Conservation (phyloP, 1,140 invertebrate genomes). For the Orussus abietinus region DNA sequence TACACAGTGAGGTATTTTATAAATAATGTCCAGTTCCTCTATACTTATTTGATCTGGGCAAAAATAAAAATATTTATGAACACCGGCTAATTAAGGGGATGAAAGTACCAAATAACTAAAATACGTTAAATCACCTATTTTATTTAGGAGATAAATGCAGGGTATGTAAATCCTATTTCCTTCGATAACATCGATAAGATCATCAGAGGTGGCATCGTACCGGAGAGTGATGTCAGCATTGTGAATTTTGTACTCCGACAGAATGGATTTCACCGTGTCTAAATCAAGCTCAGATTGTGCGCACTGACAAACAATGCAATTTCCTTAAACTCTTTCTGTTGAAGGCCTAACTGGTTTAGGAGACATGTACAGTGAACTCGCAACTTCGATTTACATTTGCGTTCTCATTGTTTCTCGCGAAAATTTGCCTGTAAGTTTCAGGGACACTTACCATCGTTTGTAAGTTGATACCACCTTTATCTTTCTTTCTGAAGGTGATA, state of each 20-base stretch:
- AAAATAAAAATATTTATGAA: no score
- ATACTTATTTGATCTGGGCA: slow-evolving; percentile 91
- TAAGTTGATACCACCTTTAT: slow-evolving; percentile 93
- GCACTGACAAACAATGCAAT: slow-evolving; percentile 56
- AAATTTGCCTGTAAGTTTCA: slow-evolving; percentile 35
- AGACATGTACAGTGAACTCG: slow-evolving; percentile 1
- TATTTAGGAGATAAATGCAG: slow-evolving; percentile 98
- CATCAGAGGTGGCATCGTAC: slow-evolving; percentile 95
- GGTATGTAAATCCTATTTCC: slow-evolving; percentile 98
- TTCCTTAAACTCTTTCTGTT: slow-evolving; percentile 5
- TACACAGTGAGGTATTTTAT: slow-evolving; percentile 98
- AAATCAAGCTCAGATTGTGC: slow-evolving; percentile 91
- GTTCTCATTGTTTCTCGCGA: slow-evolving; percentile 43
- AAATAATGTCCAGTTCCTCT: slow-evolving; percentile 97
- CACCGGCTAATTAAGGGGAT: no score
- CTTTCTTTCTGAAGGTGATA: slow-evolving; percentile 94
- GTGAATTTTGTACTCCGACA: slow-evolving; percentile 97
- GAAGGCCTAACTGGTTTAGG: slow-evolving; percentile 5
- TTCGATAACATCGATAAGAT: slow-evolving; percentile 98
- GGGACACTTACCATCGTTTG: slow-evolving; percentile 68
- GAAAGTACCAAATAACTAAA: slow-evolving; percentile 2
- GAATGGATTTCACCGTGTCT: slow-evolving; percentile 93
- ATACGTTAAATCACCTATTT: slow-evolving; percentile 71
- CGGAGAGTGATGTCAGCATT: slow-evolving; percentile 95
- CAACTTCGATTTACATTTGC: no score